These are phyloP conservation scores for Myoxocephalus aenaeus DNA, from an alignment of 2,797 vertebrate genomes.

Conservation along the genomic window DNA sequence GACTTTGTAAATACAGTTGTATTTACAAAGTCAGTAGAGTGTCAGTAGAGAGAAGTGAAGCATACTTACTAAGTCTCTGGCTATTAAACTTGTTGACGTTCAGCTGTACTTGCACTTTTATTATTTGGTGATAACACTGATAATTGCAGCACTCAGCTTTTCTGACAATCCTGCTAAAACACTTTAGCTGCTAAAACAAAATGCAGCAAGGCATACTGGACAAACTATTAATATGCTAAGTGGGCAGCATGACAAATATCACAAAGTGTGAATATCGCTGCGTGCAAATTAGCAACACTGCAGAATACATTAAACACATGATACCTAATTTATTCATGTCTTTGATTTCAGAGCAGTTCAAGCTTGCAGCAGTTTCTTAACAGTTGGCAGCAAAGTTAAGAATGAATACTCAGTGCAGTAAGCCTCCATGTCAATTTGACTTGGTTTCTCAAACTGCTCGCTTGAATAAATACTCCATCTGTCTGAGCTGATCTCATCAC, in stretches of 20 bases:
- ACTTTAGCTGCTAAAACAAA: constrained; percentile 28
- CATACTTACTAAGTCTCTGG: not conserved
- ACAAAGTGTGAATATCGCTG: constrained; percentile 30
- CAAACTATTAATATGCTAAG: constrained; percentile 44
- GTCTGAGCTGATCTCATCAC: constrained; percentile 75
- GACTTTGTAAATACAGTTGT: constrained; percentile 31
- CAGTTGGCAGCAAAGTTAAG: constrained; percentile 54
- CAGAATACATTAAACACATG: constrained; percentile 51
- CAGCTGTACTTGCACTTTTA: constrained; percentile 28
- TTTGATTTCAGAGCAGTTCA: constrained; percentile 39
- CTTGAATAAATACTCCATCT: constrained; percentile 75
- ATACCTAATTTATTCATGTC: constrained; percentile 48
- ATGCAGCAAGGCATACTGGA: constrained; percentile 9
- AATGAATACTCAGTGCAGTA: constrained; percentile 43
- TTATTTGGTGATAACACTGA: constrained; percentile 32
- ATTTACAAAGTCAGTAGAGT: not conserved
- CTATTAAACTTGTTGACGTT: constrained; percentile 21
- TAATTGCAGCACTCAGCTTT: constrained; percentile 38
- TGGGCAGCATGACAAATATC: constrained; percentile 39
- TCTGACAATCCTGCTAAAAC: constrained; percentile 34
- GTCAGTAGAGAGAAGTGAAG: not conserved
- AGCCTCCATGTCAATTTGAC: constrained; percentile 61
- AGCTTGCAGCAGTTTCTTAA: constrained; percentile 44
- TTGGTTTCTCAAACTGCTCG: constrained; percentile 62
- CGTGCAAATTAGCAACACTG: constrained; percentile 45